Evolutionary conservation across 2,888 invertebrate species (phyloP).

Genomic region (Chymomyza fuscimana): DNA sequence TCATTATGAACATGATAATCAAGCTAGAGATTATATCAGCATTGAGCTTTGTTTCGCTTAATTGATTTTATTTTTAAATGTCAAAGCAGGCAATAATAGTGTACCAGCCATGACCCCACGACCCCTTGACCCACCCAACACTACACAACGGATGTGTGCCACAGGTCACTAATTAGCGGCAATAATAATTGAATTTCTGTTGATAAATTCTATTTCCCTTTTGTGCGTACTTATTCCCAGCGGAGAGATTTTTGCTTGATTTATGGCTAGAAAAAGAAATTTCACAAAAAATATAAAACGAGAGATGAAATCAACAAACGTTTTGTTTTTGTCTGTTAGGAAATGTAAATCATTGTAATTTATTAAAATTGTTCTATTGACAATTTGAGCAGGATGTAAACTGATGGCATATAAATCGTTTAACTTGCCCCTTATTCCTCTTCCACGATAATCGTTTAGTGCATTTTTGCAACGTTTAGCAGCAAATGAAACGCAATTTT

Average conservation of each 20-base stretch:
- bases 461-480: slow-evolving; percentile 29
- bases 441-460: neutral
- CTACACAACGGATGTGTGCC: slow-evolving; percentile 17
- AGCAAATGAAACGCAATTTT: slow-evolving; percentile 43
- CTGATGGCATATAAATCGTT: slow-evolving; percentile 1
- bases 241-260: slow-evolving; percentile 23
- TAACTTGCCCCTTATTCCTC: neutral
- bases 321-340: neutral
- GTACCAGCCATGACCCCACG: neutral
- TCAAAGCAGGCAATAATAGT: slow-evolving; percentile 19
- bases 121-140: slow-evolving; percentile 6
- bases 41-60: slow-evolving; percentile 26
- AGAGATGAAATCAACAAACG: slow-evolving; percentile 2
- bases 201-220: slow-evolving; percentile 22
- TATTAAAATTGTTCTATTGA: slow-evolving; percentile 21
- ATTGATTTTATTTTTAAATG: slow-evolving; percentile 36
- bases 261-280: neutral
- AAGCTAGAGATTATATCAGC: slow-evolving; percentile 5
- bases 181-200: slow-evolving; percentile 18
- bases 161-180: slow-evolving; percentile 3
- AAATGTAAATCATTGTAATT: slow-evolving; percentile 18
- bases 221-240: neutral
- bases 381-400: slow-evolving; percentile 6
- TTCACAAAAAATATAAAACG: neutral
- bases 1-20: neutral